Conservation (phyloP, 1,140 invertebrate genomes). For the Papilio aristodemus region DNA sequence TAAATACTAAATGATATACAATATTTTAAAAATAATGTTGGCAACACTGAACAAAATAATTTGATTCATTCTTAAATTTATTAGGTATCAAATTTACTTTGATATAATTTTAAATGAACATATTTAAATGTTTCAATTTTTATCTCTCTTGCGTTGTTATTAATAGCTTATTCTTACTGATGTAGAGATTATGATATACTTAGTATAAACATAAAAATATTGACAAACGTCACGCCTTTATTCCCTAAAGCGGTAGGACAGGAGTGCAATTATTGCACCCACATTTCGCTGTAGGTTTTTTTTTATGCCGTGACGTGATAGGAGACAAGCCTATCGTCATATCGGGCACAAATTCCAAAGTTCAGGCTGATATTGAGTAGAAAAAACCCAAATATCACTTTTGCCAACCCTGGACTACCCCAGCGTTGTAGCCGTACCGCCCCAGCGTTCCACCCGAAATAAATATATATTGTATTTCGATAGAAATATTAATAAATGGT, state of each 20-base stretch:
- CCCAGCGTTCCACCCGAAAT: too few relatives aligned
- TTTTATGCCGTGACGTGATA: too few relatives aligned
- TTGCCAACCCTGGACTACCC: too few relatives aligned
- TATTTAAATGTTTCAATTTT: background rate
- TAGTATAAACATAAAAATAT: background rate
- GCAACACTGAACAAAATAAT: slow-evolving; percentile 11
- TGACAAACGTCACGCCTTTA: background rate
- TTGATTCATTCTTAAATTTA: background rate
- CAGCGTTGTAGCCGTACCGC: too few relatives aligned
- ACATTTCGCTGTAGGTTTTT: too few relatives aligned
- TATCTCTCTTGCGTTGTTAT: background rate
- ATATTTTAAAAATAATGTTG: background rate
- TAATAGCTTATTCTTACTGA: background rate
- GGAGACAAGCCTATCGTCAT: too few relatives aligned
- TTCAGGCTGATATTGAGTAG: too few relatives aligned
- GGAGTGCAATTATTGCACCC: too few relatives aligned
- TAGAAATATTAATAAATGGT: background rate
- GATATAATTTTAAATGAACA: background rate
- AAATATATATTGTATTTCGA: background rate
- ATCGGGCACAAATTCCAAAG: too few relatives aligned
- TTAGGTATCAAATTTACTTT: background rate
- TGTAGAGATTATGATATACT: background rate
- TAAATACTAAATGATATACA: background rate
- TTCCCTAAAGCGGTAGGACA: too few relatives aligned
- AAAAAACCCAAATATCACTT: too few relatives aligned